These are phyloP conservation scores for Limnothrissa miodon DNA, from an alignment of 2,113 vertebrate species.

Conservation along the genomic window DNA sequence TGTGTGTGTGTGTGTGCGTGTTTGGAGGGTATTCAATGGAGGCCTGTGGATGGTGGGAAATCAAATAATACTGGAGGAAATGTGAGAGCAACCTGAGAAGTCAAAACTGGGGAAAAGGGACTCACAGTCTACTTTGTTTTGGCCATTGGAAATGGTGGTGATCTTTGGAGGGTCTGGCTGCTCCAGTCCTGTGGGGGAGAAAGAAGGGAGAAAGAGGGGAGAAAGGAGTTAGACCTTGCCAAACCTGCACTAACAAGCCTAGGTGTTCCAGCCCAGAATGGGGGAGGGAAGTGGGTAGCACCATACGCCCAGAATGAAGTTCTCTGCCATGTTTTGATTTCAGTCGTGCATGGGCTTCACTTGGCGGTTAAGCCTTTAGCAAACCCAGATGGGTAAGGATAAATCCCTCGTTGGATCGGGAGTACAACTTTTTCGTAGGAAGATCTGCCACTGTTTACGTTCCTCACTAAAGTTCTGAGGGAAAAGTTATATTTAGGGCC, in stretches of 20 bases:
- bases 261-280: conserved; percentile 27
- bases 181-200: conserved; percentile 69
- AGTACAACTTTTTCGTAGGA: background rate
- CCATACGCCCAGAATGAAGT: background rate
- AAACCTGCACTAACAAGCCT: background rate
- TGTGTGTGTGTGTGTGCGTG: no score
- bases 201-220: background rate
- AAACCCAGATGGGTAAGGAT: background rate
- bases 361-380: background rate
- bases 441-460: background rate
- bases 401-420: background rate
- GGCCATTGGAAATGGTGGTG: conserved; percentile 61
- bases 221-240: conserved; percentile 38
- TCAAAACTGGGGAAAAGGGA: background rate
- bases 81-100: background rate
- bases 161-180: conserved; percentile 71
- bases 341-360: background rate
- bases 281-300: background rate
- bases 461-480: background rate
- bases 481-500: background rate
- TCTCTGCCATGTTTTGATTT: background rate
- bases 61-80: background rate
- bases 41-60: background rate
- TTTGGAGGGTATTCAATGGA: background rate
- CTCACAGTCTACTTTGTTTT: conserved; percentile 83